Percentiles rank a stretch among this genome's conserved stretches.
Conservation (phyloP, 92 coral and sea anemone species). For the Galaxea fascicularis region DNA sequence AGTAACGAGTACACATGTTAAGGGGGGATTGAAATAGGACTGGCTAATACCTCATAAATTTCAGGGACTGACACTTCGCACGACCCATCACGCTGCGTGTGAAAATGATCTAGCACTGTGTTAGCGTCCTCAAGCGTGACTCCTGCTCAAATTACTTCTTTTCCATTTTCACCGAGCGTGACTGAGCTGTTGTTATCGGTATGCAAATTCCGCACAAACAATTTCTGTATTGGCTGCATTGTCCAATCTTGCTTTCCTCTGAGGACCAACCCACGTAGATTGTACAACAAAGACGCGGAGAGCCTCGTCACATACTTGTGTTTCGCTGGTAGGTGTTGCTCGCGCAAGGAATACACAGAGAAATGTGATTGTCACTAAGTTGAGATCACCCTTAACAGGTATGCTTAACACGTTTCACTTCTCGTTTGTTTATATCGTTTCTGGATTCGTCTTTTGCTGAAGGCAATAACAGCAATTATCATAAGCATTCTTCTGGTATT, state of each 20-base stretch:
- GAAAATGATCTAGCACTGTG: background rate
- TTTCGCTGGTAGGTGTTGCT: background rate
- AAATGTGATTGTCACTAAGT: background rate
- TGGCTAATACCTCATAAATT: background rate
- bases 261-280: conserved; percentile 23
- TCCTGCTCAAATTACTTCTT: background rate
- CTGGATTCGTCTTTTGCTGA: background rate
- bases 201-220: conserved; percentile 43
- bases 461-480: background rate
- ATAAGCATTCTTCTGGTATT: background rate
- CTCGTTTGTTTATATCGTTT: background rate
- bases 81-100: conserved; percentile 1
- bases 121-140: conserved; percentile 26
- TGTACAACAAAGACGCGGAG: conserved; percentile 13
- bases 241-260: conserved; percentile 28
- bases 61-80: background rate
- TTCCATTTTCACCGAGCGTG: conserved; percentile 20
- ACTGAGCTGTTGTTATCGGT: conserved; percentile 14
- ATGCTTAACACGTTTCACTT: background rate
- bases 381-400: conserved; percentile 20
- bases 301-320: background rate
- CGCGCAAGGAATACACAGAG: background rate
- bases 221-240: conserved; percentile 30
- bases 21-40: background rate
- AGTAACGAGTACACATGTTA: background rate